Conservation (phyloP, 2,797 vertebrate genomes). For the Astyanax mexicanus region DNA sequence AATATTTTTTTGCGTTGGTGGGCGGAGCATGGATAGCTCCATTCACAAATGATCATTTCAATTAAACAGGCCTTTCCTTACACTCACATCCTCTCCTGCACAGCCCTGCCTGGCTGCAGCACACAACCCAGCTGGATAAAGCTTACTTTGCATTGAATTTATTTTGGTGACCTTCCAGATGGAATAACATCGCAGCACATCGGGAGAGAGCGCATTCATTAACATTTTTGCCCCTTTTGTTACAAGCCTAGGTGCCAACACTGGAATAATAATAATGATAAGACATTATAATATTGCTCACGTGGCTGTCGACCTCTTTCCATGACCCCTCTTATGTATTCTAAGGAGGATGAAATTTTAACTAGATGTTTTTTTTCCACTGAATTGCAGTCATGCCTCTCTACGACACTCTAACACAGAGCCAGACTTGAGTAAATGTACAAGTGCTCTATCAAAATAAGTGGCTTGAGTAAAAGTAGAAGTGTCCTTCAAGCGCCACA, state of each 20-base stretch:
- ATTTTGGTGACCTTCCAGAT: constrained; percentile 58
- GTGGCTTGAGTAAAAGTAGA: no score
- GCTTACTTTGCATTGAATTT: constrained; percentile 42
- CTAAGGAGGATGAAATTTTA: neutral
- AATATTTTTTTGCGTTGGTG: no score
- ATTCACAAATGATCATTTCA: neutral
- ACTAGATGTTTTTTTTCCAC: neutral
- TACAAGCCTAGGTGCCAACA: constrained; percentile 11
- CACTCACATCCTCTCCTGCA: neutral
- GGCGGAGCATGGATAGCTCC: no score
- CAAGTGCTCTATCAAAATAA: no score
- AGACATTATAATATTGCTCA: constrained; percentile 9
- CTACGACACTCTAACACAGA: neutral
- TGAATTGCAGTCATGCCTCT: neutral
- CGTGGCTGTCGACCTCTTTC: neutral
- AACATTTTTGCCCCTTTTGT: constrained; percentile 46
- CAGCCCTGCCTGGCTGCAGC: neutral
- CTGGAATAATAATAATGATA: constrained; percentile 19
- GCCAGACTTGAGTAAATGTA: no score
- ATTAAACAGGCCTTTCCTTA: no score
- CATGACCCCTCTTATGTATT: neutral
- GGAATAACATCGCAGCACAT: constrained; percentile 33
- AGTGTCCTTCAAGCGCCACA: neutral
- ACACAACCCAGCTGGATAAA: neutral
- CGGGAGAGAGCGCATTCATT: constrained; percentile 53